Evolutionary conservation across 2,888 invertebrate genomes (phyloP).

Genomic region (Synergus umbraculus): DNA sequence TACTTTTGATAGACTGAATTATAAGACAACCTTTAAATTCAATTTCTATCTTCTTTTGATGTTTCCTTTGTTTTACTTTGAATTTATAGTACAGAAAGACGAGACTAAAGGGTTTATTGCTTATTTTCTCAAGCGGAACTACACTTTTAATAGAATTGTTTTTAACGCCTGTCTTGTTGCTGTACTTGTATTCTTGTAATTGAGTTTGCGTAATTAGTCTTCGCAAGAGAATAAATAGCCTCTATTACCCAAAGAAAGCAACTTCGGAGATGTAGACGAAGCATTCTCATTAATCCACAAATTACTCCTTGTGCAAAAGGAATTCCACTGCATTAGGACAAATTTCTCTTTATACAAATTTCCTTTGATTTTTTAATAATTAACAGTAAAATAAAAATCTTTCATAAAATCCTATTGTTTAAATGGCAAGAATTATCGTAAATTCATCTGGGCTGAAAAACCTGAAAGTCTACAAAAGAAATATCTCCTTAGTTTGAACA

Average conservation of each 20-base stretch:
- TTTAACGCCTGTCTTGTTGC: conserved; percentile 39
- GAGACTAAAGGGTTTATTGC: conserved; percentile 26
- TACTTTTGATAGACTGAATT: too few species aligned
- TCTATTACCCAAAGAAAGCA: conserved; percentile 28
- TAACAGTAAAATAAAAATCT: background rate
- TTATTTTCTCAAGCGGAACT: conserved; percentile 35
- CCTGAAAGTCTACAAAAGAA: conserved; percentile 12
- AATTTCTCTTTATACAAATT: background rate
- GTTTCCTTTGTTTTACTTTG: background rate
- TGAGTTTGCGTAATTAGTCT: conserved; percentile 39
- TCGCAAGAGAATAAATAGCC: conserved; percentile 34
- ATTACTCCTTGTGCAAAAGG: conserved; percentile 8
- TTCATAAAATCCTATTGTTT: background rate
- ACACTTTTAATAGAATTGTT: conserved; percentile 39
- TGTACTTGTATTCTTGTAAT: conserved; percentile 39
- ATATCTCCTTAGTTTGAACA: conserved; percentile 29
- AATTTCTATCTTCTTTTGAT: background rate
- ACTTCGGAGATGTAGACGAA: conserved; percentile 27
- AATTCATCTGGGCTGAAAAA: background rate
- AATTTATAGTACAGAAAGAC: background rate
- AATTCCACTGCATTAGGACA: background rate
- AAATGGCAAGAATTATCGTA: background rate
- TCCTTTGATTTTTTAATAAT: background rate
- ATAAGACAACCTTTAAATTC: background rate
- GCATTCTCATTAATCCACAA: conserved; percentile 35